Percentiles rank a stretch among this genome's conserved stretches.
Evolutionary conservation across 2,888 invertebrate species (phyloP).

Genomic region (Tuberolachnus salignus): DNA sequence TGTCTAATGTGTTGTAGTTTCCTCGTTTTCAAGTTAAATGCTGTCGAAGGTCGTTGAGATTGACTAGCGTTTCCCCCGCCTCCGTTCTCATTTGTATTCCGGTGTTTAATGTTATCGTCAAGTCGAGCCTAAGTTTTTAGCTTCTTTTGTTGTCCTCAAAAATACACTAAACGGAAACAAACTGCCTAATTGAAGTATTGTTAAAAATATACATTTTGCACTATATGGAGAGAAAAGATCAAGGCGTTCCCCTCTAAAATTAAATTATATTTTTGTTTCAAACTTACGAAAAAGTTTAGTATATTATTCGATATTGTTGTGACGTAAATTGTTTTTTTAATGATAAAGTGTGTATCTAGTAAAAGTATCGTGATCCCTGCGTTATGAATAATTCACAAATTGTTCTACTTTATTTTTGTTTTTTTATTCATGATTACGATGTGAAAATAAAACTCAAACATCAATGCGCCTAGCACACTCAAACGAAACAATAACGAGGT

Average conservation of each 20-base stretch:
- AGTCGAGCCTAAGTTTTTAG: not conserved
- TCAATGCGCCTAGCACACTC: no score
- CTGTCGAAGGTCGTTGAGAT: constrained; percentile 22
- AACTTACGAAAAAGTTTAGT: not conserved
- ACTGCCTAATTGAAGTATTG: constrained; percentile 24
- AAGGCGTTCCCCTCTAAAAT: no score
- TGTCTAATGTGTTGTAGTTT: constrained; percentile 5
- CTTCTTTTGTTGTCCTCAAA: constrained; percentile 5
- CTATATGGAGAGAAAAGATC: not conserved
- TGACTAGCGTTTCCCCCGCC: constrained; percentile 4
- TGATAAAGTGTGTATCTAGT: not conserved
- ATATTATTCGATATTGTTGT: not conserved
- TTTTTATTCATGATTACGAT: constrained; percentile 11
- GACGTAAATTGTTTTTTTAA: not conserved
- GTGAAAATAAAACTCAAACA: constrained; percentile 20
- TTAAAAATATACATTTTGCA: constrained; percentile 4
- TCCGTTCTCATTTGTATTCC: not conserved
- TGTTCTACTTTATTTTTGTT: constrained; percentile 26
- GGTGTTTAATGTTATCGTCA: constrained; percentile 9
- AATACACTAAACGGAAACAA: not conserved
- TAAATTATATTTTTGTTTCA: no score
- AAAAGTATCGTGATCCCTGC: not conserved
- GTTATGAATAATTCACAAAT: constrained; percentile 45
- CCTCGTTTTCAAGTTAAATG: constrained; percentile 20
- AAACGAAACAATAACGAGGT: constrained; percentile 16